Evolutionary conservation across 2,888 invertebrate species (phyloP).

Genomic region (Abrostola triplasia): DNA sequence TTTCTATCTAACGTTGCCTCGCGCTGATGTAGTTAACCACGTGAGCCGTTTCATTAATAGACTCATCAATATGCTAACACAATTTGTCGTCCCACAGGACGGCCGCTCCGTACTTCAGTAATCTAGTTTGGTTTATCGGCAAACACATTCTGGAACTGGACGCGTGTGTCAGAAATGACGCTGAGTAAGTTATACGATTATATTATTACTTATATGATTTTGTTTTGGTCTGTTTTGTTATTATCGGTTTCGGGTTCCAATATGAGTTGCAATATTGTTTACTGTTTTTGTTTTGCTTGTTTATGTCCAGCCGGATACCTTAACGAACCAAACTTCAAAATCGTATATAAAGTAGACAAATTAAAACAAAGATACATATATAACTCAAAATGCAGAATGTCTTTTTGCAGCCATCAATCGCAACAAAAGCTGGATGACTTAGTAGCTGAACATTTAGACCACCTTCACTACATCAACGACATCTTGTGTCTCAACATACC

Average conservation of each 20-base stretch:
- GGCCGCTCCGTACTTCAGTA: slow-evolving; percentile 99
- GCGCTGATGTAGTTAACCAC: slow-evolving; percentile 15
- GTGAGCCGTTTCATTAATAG: slow-evolving; percentile 21
- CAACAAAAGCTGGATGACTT: slow-evolving; percentile 96
- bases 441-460: slow-evolving; percentile 99
- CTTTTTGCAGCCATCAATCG: slow-evolving; percentile 93
- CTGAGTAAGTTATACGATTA: slow-evolving; percentile 92
- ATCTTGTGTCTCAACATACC: slow-evolving; percentile 97
- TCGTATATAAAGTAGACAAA: slow-evolving; percentile 18
- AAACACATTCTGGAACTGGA: slow-evolving; percentile 99
- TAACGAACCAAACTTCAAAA: slow-evolving; percentile 50
- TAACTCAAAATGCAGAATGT: slow-evolving; percentile 46
- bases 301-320: slow-evolving; percentile 31
- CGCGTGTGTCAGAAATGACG: slow-evolving; percentile 97
- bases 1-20: background rate
- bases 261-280: background rate
- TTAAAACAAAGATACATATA: slow-evolving; percentile 33
- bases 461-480: slow-evolving; percentile 98
- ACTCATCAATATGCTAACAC: slow-evolving; percentile 26
- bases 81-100: slow-evolving; percentile 88
- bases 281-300: background rate
- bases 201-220: slow-evolving; percentile 29
- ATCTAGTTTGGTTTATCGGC: slow-evolving; percentile 99
- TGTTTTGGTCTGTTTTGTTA: slow-evolving; percentile 49
- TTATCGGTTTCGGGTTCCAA: slow-evolving; percentile 35